phyloP scores from a whole-genome alignment of 2,888 invertebrate species.

The Aquatica leii region DNA sequence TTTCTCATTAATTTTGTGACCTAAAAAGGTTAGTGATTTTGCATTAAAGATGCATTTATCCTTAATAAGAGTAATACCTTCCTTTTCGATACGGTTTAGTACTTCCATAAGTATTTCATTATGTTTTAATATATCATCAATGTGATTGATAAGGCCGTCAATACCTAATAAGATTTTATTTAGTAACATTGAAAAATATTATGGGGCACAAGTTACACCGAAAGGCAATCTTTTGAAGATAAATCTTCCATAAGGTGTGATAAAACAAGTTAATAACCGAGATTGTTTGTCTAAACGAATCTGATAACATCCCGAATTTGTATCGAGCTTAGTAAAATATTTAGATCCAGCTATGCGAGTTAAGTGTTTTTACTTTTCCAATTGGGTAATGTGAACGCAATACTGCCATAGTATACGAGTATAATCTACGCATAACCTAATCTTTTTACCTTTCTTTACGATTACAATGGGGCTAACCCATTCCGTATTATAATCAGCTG shows the following conservation, averaged over 20 bases:
- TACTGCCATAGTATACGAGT: constrained; percentile 44
- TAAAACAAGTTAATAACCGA: background rate
- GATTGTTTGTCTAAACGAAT: too few relatives aligned
- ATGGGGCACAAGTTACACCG: background rate
- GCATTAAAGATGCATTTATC: background rate
- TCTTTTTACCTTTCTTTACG: constrained; percentile 22
- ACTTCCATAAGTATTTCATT: background rate
- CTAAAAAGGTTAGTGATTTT: background rate
- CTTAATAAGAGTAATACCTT: too few relatives aligned
- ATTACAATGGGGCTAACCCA: constrained; percentile 36
- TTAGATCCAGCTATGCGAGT: constrained; percentile 39
- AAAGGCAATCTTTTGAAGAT: background rate
- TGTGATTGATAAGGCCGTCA: background rate
- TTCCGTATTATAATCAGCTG: constrained; percentile 27
- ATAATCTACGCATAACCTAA: constrained; percentile 37
- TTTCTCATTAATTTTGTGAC: background rate
- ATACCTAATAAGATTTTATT: too few relatives aligned
- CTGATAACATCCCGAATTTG: constrained; percentile 16
- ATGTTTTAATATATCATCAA: constrained; percentile 3
- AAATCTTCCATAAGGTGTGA: too few relatives aligned
- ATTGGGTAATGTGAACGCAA: too few relatives aligned
- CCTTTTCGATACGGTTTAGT: too few relatives aligned
- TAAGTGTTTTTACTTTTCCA: constrained; percentile 40
- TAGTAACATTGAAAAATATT: background rate
- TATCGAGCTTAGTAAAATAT: constrained; percentile 44